These are phyloP conservation scores for Neodiprion pinetum DNA, from an alignment of 1,140 invertebrate genomes.

Conservation along the genomic window DNA sequence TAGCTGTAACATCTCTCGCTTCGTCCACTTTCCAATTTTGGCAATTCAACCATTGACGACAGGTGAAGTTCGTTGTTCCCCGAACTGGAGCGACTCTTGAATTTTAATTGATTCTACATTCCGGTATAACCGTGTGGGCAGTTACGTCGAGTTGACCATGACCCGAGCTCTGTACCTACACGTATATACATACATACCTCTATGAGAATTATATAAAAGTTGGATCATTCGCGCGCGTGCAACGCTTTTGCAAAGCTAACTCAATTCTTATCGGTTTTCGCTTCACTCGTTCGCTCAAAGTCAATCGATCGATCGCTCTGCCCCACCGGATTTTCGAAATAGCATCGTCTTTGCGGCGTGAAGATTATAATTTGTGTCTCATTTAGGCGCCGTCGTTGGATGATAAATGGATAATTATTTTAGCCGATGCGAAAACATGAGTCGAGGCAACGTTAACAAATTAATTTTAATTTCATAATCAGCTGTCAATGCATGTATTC, in stretches of 20 bases:
- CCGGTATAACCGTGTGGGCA: constrained; percentile 6
- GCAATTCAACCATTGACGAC: neutral
- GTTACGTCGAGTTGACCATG: neutral
- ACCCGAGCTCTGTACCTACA: neutral
- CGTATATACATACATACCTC: neutral
- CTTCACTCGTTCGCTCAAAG: neutral
- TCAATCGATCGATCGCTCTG: neutral
- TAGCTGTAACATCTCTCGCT: neutral
- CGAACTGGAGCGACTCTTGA: constrained; percentile 4
- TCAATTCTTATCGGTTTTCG: too few relatives aligned
- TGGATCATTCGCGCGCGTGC: neutral
- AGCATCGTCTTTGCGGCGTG: neutral
- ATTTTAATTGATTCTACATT: constrained; percentile 6
- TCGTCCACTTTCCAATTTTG: neutral
- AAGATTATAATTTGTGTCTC: neutral
- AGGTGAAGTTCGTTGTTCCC: neutral
- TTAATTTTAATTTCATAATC: neutral
- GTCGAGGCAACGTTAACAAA: neutral
- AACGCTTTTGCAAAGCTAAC: too few relatives aligned
- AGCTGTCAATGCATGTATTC: too few relatives aligned
- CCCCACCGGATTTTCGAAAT: neutral
- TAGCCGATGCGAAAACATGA: neutral
- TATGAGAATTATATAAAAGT: neutral
- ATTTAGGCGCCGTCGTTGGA: neutral
- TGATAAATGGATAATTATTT: neutral